These are phyloP conservation scores for Seira sanloemensis DNA, from an alignment of 2,888 invertebrate species.

Conservation along the genomic window DNA sequence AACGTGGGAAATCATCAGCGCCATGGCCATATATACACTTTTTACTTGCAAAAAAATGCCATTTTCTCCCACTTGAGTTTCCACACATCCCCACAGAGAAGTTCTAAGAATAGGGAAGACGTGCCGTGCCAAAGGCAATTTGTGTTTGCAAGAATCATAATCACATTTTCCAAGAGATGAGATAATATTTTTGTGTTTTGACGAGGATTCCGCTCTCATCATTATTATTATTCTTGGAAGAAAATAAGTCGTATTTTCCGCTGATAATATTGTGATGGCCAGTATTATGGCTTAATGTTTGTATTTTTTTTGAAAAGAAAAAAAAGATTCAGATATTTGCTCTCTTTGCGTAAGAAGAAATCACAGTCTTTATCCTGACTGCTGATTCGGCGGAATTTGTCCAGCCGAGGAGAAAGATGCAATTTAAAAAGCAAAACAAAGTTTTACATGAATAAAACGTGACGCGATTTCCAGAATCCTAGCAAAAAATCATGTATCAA, in stretches of 20 bases:
- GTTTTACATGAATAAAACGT: no score
- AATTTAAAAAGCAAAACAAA: background rate
- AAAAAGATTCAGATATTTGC: background rate
- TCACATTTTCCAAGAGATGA: background rate
- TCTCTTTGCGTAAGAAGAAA: background rate
- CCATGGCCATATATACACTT: background rate
- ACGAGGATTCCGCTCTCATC: background rate
- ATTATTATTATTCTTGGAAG: slow-evolving; percentile 3
- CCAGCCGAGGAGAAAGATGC: background rate
- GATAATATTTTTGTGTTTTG: slow-evolving; percentile 9
- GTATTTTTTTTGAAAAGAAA: background rate
- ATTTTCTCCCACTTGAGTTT: background rate
- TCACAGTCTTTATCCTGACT: background rate
- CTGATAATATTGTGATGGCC: background rate
- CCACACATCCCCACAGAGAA: no score
- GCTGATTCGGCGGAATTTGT: background rate
- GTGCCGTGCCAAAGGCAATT: background rate
- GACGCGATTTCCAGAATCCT: no score
- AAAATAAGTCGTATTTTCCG: background rate
- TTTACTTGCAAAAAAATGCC: background rate
- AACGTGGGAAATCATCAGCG: background rate
- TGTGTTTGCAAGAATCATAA: background rate
- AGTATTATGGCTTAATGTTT: background rate
- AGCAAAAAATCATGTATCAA: no score
- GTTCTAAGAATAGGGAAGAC: no score